Evolutionary conservation across 2,113 vertebrate species (phyloP).

Genomic region (Cebus imitator): DNA sequence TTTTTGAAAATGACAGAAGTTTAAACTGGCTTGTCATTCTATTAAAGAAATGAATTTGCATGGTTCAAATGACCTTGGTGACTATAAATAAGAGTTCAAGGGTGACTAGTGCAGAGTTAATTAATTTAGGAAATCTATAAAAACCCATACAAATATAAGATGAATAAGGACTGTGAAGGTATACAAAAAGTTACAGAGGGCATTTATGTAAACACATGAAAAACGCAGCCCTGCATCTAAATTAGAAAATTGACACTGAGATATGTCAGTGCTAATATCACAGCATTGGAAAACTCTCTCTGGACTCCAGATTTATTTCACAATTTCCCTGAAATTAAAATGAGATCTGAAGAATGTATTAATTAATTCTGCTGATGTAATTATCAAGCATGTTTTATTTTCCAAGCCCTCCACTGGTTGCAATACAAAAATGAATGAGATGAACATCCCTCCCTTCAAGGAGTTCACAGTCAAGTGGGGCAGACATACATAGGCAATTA

Average conservation of each 20-base stretch:
- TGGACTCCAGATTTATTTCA: not conserved
- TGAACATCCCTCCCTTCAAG: not conserved
- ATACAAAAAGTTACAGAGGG: not conserved
- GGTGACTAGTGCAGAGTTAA: conserved; percentile 31
- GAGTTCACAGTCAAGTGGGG: not conserved
- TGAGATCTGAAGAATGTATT: not conserved
- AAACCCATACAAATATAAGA: not conserved
- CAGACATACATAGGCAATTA: not conserved
- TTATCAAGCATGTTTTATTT: not conserved
- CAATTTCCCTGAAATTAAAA: not conserved
- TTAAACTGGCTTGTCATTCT: conserved; percentile 42
- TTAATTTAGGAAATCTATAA: conserved; percentile 57
- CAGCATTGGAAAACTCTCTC: not conserved
- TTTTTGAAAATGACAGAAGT: not conserved
- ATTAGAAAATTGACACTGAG: not conserved
- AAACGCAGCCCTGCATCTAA: not conserved
- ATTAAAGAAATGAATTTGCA: conserved; percentile 52
- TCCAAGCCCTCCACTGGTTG: not conserved
- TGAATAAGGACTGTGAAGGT: not conserved
- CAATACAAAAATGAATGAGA: not conserved
- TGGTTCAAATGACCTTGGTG: conserved; percentile 1
- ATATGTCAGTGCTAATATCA: not conserved
- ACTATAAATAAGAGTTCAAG: conserved; percentile 49
- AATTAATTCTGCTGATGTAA: not conserved
- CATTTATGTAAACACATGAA: not conserved